phyloP scores from a whole-genome alignment of 2,888 invertebrate genomes.

The Litoditis marina region DNA sequence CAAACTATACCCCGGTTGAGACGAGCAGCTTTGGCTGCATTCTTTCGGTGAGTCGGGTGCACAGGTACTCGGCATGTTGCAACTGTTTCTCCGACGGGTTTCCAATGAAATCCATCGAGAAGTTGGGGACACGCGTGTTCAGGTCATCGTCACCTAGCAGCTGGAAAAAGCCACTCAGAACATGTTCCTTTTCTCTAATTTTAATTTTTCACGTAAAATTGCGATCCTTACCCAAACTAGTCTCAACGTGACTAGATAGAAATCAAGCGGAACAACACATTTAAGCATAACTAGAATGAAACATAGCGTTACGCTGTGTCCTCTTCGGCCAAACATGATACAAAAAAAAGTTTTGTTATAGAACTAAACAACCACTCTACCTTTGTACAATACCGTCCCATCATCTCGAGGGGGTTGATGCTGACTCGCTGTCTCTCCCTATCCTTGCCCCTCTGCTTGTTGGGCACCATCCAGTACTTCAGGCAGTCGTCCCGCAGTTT shows the following conservation, averaged over 20 bases:
- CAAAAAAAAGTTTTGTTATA: no score
- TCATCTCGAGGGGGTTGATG: constrained; percentile 3
- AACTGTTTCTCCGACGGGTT: constrained; percentile 9
- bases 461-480: constrained; percentile 58
- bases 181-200: neutral
- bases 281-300: no score
- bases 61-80: constrained; percentile 22
- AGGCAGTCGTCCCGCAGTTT: constrained; percentile 54
- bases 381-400: constrained; percentile 4
- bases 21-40: constrained; percentile 14
- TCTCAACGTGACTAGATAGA: neutral
- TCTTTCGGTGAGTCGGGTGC: constrained; percentile 17
- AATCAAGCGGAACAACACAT: neutral
- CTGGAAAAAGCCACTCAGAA: constrained; percentile 6
- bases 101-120: neutral
- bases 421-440: neutral
- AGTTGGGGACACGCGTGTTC: neutral
- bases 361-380: neutral
- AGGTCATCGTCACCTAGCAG: constrained; percentile 1
- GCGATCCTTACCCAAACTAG: no score
- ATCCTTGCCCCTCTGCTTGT: constrained; percentile 13
- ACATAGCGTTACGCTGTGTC: no score
- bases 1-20: constrained; percentile 12
- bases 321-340: no score
- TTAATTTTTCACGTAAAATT: no score